phyloP scores from a whole-genome alignment of 2,888 invertebrate species.

The Lottia scabra region DNA sequence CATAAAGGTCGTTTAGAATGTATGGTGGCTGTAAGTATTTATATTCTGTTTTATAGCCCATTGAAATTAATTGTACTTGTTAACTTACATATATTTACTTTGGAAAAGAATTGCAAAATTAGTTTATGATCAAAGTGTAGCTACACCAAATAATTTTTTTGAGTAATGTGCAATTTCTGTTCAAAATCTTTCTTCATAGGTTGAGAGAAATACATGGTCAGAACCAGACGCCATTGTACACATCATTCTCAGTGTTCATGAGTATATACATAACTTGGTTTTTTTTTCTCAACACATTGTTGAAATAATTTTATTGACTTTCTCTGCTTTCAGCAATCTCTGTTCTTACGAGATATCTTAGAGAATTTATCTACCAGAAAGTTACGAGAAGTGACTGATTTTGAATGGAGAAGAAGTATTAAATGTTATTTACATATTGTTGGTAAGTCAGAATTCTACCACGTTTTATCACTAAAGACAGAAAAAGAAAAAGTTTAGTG shows the following conservation, averaged over 20 bases:
- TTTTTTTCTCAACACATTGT: too few species aligned
- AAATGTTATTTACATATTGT: constrained; percentile 62
- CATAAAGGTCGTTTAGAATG: constrained; percentile 65
- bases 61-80: too few species aligned
- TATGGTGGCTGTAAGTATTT: constrained; percentile 63
- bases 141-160: background rate
- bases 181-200: background rate
- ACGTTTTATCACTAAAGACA: too few species aligned
- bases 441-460: constrained; percentile 35
- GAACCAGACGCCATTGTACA: too few species aligned
- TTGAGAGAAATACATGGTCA: too few species aligned
- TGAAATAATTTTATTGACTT: background rate
- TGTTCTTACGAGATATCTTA: constrained; percentile 63
- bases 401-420: constrained; percentile 67
- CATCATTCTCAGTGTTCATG: too few species aligned
- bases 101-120: too few species aligned
- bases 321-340: constrained; percentile 55
- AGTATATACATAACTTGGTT: too few species aligned
- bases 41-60: background rate
- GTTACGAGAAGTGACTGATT: constrained; percentile 66
- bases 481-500: too few species aligned
- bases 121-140: too few species aligned
- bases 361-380: constrained; percentile 63
- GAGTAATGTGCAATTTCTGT: background rate
- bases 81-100: too few species aligned